Conservation (phyloP, 2,797 vertebrate genomes). For the Scarus forsteni region DNA sequence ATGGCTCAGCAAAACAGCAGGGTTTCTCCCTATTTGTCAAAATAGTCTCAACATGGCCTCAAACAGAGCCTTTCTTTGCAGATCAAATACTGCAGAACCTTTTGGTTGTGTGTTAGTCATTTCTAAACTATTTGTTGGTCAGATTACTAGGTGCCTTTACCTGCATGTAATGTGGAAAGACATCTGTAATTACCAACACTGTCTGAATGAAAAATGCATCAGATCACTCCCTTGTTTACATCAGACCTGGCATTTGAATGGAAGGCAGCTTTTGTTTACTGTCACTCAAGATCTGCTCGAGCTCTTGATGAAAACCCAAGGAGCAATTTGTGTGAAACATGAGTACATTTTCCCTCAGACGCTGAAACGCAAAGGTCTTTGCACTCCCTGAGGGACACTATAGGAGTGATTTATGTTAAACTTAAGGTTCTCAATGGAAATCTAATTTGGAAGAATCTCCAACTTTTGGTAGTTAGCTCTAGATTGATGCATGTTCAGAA, state of each 20-base stretch:
- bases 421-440: conserved; percentile 44
- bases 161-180: conserved; percentile 21
- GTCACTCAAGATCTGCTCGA: conserved; percentile 64
- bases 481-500: no score
- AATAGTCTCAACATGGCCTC: conserved; percentile 22
- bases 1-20: conserved; percentile 18
- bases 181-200: conserved; percentile 30
- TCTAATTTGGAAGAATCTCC: no score
- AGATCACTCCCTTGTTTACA: conserved; percentile 39
- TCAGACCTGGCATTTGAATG: conserved; percentile 58
- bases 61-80: conserved; percentile 2
- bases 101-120: conserved; percentile 2
- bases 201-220: conserved; percentile 28
- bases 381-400: conserved; percentile 32
- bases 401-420: conserved; percentile 43
- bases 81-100: conserved; percentile 15
- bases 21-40: conserved; percentile 6
- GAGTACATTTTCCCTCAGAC: conserved; percentile 46
- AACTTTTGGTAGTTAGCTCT: no score
- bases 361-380: conserved; percentile 43
- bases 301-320: conserved; percentile 58
- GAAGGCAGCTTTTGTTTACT: conserved; percentile 59
- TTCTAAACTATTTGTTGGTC: background rate
- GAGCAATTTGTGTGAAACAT: conserved; percentile 61
- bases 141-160: conserved; percentile 20